A percentile compares a stretch with the other conserved stretches of the same genome.
These are phyloP conservation scores for Hirtodrosophila alboralis DNA, from an alignment of 2,888 invertebrate genomes.

Conservation along the genomic window DNA sequence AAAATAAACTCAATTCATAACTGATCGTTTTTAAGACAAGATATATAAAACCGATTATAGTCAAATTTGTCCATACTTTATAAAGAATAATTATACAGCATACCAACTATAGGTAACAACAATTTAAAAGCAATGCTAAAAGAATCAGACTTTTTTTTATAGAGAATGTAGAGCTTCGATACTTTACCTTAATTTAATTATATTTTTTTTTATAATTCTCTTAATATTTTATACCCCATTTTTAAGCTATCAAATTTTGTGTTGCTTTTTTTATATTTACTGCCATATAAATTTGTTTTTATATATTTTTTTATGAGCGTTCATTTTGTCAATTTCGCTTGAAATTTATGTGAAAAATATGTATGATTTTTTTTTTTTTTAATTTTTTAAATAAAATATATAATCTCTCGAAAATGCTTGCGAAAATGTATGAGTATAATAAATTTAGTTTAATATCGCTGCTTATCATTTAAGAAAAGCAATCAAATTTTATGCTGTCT, in stretches of 20 bases:
- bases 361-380: no score
- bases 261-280: conserved; percentile 12
- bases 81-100: no score
- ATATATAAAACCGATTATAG: no score
- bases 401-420: background rate
- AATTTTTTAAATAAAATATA: conserved; percentile 1
- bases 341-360: conserved; percentile 19
- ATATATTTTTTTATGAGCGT: conserved; percentile 18
- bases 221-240: conserved; percentile 29
- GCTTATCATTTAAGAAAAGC: conserved; percentile 14
- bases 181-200: background rate
- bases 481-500: background rate
- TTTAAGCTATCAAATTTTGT: no score
- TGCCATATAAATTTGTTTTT: conserved; percentile 16
- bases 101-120: no score
- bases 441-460: conserved; percentile 14
- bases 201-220: background rate
- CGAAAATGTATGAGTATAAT: conserved; percentile 19
- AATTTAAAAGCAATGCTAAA: no score
- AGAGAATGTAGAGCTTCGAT: no score
- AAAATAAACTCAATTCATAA: no score
- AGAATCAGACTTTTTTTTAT: no score
- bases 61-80: no score
- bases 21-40: no score
- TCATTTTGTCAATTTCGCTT: conserved; percentile 15